phyloP scores from a whole-genome alignment of 92 coral and sea anemone species.

The Anthopleura xanthogrammica region DNA sequence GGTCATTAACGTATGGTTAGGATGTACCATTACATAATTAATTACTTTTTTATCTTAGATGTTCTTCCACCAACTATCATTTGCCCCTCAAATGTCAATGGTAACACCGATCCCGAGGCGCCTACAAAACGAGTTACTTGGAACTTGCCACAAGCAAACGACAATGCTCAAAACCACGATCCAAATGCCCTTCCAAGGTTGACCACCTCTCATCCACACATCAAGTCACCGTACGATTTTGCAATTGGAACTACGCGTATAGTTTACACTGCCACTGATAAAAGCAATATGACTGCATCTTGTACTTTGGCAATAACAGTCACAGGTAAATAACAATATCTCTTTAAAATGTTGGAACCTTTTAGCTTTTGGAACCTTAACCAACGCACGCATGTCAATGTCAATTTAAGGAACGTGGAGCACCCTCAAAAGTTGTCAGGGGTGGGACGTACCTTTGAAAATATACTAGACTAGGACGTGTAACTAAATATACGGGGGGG shows the following conservation, averaged over 20 bases:
- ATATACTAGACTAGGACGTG: too few relatives aligned
- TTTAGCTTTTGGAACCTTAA: too few relatives aligned
- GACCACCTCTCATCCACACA: constrained; percentile 51
- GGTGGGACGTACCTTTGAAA: too few relatives aligned
- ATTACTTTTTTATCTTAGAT: constrained; percentile 39
- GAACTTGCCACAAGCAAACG: constrained; percentile 59
- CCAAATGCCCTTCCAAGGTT: constrained; percentile 73
- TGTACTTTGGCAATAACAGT: constrained; percentile 79
- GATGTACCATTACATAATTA: too few relatives aligned
- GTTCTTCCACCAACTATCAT: constrained; percentile 71
- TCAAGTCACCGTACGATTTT: constrained; percentile 80
- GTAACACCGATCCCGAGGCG: constrained; percentile 75
- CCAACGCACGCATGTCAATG: too few relatives aligned
- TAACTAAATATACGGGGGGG: too few relatives aligned
- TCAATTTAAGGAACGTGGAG: too few relatives aligned
- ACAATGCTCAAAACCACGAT: constrained; percentile 79
- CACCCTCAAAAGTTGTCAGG: too few relatives aligned
- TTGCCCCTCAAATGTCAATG: constrained; percentile 59
- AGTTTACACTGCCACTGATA: constrained; percentile 80
- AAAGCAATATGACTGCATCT: constrained; percentile 55
- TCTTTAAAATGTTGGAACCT: too few relatives aligned
- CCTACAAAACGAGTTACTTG: constrained; percentile 70
- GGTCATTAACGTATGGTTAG: too few relatives aligned
- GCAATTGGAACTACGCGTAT: constrained; percentile 73
- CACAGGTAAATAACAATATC: constrained; percentile 39